Percentiles rank a stretch among this genome's conserved stretches.
Conservation (phyloP, 2,888 invertebrate species). For the Acanthopleura granulata region DNA sequence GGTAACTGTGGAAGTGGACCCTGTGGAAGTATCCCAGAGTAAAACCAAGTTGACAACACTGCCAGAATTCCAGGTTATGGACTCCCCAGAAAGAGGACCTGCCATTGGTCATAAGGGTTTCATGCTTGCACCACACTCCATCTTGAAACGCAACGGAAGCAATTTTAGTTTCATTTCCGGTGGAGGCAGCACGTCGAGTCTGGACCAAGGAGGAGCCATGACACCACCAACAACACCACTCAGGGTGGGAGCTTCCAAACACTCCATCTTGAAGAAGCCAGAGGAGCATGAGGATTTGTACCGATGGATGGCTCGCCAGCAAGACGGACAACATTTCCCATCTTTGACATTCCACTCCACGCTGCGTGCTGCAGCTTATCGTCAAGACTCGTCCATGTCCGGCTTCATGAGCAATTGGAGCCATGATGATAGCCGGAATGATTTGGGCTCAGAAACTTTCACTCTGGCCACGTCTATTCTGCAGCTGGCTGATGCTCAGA, state of each 20-base stretch:
- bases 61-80: slow-evolving; percentile 22
- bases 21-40: not conserved
- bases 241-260: slow-evolving; percentile 31
- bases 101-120: not conserved
- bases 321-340: slow-evolving; percentile 70
- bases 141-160: slow-evolving; percentile 58
- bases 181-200: slow-evolving; percentile 50
- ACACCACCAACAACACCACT: slow-evolving; percentile 52
- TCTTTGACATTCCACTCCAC: not conserved
- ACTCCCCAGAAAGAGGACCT: slow-evolving; percentile 12
- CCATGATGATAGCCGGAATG: slow-evolving; percentile 60
- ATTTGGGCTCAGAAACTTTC: slow-evolving; percentile 52
- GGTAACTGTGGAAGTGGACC: not conserved
- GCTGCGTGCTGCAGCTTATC: not conserved
- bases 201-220: slow-evolving; percentile 41
- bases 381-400: slow-evolving; percentile 62
- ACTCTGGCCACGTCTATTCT: slow-evolving; percentile 63
- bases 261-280: slow-evolving; percentile 39
- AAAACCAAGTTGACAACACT: not conserved
- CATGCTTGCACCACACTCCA: slow-evolving; percentile 16
- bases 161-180: slow-evolving; percentile 66
- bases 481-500: slow-evolving; percentile 87
- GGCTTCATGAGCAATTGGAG: slow-evolving; percentile 64
- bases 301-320: slow-evolving; percentile 94
- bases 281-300: slow-evolving; percentile 82